Evolutionary conservation across 1,140 invertebrate genomes (phyloP), one percentile per base, ranked within the genome.

Genomic region (Hypsibius dujardini): DNA sequence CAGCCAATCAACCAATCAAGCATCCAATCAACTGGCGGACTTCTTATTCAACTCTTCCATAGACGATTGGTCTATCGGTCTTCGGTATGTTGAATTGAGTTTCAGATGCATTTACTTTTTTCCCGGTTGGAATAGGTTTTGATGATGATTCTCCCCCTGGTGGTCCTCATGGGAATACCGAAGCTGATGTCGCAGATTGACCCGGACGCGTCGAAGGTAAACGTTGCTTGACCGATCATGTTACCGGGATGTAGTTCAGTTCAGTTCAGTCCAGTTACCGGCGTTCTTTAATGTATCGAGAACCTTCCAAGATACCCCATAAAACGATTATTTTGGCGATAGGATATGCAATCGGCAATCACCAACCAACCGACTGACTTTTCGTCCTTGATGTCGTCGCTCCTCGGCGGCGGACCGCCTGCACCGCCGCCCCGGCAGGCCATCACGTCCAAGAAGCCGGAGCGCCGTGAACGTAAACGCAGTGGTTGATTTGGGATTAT

Each of bases 111-210:
- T 42, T 73, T 70, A 46, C 59, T 1, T 1, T 73, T 72, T 46
- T 15, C 46, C 1, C 59, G 72, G 71, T 72, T 62, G 59, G 72
- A 59, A 47, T 71, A 85, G 85, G 83, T 97, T 1, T 83, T 97
- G 71, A 97, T 96, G 88, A 97, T 97, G 92, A 86, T 96, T 46
- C 77, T 95, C 70, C 94, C 94, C 1, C 80, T 97, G 12, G 75
- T 95, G 1, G 78, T 96, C 0, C 90, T 98, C 73, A 88, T 96
- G 85, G 83, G 96, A 72, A 80, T 96, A 75, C 93, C 94, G 7
- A 95, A 95, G 80, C 87, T 96, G 83, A 91, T 97, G 86, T 95
- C 92, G 78, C 76, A 80, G 70, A 78, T 78, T 70, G 92, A 96
- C 81, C 90, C 91, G 62, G 92, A 96, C 80, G 91, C 92, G 1